These are phyloP conservation scores for Micronisus gabar DNA, from an alignment of 2,113 vertebrate species.

Conservation along the genomic window DNA sequence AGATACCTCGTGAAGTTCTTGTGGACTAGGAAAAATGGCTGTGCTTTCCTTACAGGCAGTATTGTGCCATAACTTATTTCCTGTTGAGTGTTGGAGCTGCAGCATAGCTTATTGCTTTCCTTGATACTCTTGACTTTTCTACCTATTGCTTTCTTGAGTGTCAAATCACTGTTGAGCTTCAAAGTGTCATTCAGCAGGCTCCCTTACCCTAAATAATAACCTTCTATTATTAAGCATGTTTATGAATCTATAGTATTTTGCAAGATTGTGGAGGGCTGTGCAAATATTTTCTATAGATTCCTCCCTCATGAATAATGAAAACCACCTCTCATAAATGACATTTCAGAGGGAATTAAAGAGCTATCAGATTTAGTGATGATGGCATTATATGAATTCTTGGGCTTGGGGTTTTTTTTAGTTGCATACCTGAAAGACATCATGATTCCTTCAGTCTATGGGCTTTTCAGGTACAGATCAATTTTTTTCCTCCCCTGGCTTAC, in stretches of 20 bases:
- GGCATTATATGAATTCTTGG: neutral
- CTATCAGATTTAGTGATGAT: neutral
- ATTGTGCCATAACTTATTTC: neutral
- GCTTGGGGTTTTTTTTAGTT: neutral
- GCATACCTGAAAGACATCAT: neutral
- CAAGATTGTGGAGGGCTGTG: neutral
- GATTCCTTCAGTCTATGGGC: neutral
- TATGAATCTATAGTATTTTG: neutral
- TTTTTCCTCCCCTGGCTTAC: neutral
- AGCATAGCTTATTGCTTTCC: neutral
- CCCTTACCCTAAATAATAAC: neutral
- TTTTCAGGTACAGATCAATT: neutral
- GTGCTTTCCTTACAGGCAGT: neutral
- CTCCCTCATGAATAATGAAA: neutral
- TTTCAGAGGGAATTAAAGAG: neutral
- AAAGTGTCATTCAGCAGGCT: neutral
- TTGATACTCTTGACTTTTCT: neutral
- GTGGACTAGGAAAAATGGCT: neutral
- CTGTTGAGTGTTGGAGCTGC: neutral
- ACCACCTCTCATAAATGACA: neutral
- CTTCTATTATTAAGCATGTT: neutral
- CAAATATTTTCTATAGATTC: neutral
- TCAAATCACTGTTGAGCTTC: neutral
- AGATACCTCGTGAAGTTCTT: neutral
- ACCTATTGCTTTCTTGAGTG: neutral